Base-by-base conservation (phyloP, 2,797 vertebrate genomes). In the Hydrophis major region DNA sequence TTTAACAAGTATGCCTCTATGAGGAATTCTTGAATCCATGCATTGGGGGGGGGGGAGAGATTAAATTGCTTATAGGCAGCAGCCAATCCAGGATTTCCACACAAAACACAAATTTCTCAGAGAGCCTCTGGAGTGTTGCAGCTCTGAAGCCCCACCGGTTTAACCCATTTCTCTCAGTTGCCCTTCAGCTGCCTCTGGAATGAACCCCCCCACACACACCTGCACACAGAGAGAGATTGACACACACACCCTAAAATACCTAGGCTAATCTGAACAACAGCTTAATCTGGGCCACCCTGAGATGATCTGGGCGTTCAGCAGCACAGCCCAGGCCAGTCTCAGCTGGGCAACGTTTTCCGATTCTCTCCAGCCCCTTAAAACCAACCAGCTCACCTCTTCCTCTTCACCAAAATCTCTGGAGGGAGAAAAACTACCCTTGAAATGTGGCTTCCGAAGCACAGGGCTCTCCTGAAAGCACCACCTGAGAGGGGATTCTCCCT, bases 311-410 rank as follows among this genome's bases (percentile, higher is more conserved):
- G 47, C 20, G 10, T 63, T 16, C 88, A 56, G 0, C 0, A 28
- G 2, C 61, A 87, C 0, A 0, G 74, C 7, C 0, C 0, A 2
- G 53, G 56, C 42, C 0, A 5, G 42, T 59, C 57, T 32, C 88
- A 63, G 6, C 88, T 42, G 90, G 37, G n/a, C 4, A 27, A 83
- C 0, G 0, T 1, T 16, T 4, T 32, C 27, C 13, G 47, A 78
- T 74, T 56, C 61, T 20, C 69, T 20, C 61, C 28, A 37, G 10
- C 3, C 47, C 12, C 42, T 61, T 22, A 25, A 32, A 63, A 53
- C 28, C 28, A 25, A 37, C 1, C 6, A 1, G 22, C 1, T 5
- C 11, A 3, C 27, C 59, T 60, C 90, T 42, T 61, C 28, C 59
- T 60, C 90, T 42, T 61, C 28, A 32, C n/a, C 66, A 87, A 57